Evolutionary conservation across 2,888 invertebrate genomes (phyloP).

Genomic region (Drosophila subquinaria): DNA sequence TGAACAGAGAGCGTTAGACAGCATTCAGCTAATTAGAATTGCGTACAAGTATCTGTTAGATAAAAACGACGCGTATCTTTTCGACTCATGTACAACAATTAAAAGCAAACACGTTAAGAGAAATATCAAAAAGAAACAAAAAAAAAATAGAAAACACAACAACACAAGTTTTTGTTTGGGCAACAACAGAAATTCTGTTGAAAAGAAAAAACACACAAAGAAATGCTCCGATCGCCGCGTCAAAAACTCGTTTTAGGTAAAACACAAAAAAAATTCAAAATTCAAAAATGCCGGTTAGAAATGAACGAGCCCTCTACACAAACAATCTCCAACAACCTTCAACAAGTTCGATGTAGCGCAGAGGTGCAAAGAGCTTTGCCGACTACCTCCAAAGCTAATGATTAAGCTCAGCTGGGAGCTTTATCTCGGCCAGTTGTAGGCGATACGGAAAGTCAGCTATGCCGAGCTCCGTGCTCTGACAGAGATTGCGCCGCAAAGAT

Average conservation of each 20-base stretch:
- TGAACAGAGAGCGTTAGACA: slow-evolving; percentile 11
- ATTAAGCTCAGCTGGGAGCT: slow-evolving; percentile 22
- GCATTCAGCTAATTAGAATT: slow-evolving; percentile 52
- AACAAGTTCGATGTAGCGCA: slow-evolving; percentile 64
- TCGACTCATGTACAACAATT: slow-evolving; percentile 36
- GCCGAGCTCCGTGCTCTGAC: slow-evolving; percentile 35
- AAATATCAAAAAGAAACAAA: slow-evolving; percentile 18
- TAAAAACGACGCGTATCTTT: slow-evolving; percentile 56
- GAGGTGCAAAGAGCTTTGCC: slow-evolving; percentile 40
- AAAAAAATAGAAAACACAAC: not conserved
- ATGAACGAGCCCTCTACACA: slow-evolving; percentile 65
- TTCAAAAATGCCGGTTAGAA: slow-evolving; percentile 71
- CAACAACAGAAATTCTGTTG: slow-evolving; percentile 39
- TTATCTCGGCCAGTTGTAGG: slow-evolving; percentile 27
- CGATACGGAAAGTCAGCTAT: slow-evolving; percentile 31
- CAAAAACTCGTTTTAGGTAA: slow-evolving; percentile 62
- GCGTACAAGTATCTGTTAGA: slow-evolving; percentile 59
- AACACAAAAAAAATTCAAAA: slow-evolving; percentile 39
- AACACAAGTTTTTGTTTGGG: slow-evolving; percentile 41
- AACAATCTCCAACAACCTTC: slow-evolving; percentile 21
- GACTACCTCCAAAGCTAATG: slow-evolving; percentile 19
- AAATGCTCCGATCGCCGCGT: slow-evolving; percentile 33
- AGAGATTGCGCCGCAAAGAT: slow-evolving; percentile 73
- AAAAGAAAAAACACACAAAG: slow-evolving; percentile 47
- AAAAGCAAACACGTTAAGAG: slow-evolving; percentile 43